Percentiles rank a stretch among this genome's conserved stretches.
These are phyloP conservation scores for Apantesis nais DNA, from an alignment of 2,888 invertebrate genomes.

Conservation along the genomic window DNA sequence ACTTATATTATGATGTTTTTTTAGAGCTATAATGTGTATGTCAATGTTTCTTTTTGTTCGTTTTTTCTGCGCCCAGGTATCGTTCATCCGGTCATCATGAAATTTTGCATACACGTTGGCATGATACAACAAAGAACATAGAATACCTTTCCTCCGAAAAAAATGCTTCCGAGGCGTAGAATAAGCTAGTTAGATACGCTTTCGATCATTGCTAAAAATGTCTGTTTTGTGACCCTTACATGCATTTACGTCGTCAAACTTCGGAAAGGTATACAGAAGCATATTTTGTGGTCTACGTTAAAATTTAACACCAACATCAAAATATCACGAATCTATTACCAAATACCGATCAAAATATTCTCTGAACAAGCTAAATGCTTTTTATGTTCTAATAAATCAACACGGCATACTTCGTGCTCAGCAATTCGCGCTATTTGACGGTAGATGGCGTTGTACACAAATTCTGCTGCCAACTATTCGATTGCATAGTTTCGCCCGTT, in stretches of 20 bases:
- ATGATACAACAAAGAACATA: too few species aligned
- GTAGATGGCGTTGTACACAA: constrained; percentile 68
- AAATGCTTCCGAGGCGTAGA: too few species aligned
- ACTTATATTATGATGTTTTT: too few species aligned
- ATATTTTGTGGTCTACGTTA: neutral
- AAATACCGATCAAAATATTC: constrained; percentile 33
- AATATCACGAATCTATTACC: constrained; percentile 34
- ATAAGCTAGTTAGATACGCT: too few species aligned
- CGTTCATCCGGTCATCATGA: too few species aligned
- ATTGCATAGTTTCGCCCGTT: constrained; percentile 53
- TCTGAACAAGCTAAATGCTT: constrained; percentile 39
- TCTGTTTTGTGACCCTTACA: too few species aligned
- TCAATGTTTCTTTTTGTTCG: too few species aligned
- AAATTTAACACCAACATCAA: neutral
- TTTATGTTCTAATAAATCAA: constrained; percentile 52
- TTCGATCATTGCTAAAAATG: too few species aligned
- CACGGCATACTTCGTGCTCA: constrained; percentile 36
- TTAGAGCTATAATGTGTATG: too few species aligned
- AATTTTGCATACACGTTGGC: too few species aligned
- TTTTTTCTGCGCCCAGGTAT: too few species aligned
- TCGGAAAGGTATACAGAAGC: neutral
- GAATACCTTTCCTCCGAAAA: too few species aligned
- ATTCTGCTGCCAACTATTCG: constrained; percentile 59
- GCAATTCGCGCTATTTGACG: constrained; percentile 57
- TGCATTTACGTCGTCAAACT: neutral